These are phyloP conservation scores for Psittacula echo DNA, from an alignment of 2,797 vertebrate species.

Conservation along the genomic window DNA sequence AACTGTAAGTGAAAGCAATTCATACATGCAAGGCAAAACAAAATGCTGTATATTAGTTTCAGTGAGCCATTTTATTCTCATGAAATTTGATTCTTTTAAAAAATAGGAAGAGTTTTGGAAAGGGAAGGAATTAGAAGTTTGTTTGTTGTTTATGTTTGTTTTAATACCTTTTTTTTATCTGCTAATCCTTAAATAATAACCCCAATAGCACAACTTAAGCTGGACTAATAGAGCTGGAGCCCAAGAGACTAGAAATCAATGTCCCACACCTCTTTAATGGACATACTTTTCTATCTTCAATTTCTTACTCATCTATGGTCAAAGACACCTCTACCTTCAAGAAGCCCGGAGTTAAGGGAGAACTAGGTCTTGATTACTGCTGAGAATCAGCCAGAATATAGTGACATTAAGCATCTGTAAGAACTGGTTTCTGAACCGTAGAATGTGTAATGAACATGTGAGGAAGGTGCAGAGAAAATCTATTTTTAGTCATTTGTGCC, in stretches of 20 bases:
- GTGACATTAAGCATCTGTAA: not conserved
- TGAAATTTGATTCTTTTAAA: not conserved
- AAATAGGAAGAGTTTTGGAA: not conserved
- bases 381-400: not conserved
- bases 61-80: not conserved
- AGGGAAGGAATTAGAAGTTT: not conserved
- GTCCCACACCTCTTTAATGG: not conserved
- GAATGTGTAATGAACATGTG: not conserved
- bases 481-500: not conserved
- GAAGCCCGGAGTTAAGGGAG: not conserved
- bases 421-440: not conserved
- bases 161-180: not conserved
- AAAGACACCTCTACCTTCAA: not conserved
- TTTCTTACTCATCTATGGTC: not conserved
- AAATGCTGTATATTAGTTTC: conserved; percentile 42
- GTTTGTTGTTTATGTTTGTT: not conserved
- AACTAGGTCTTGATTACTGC: not conserved
- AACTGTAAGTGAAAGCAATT: conserved; percentile 61
- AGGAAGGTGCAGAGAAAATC: not conserved
- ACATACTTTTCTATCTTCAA: not conserved
- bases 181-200: not conserved
- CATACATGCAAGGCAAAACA: conserved; percentile 9
- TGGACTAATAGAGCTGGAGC: not conserved
- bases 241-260: not conserved
- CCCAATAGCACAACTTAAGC: not conserved